Base-by-base conservation (phyloP, 1,140 invertebrate genomes). In the Zaprionus ornatus region DNA sequence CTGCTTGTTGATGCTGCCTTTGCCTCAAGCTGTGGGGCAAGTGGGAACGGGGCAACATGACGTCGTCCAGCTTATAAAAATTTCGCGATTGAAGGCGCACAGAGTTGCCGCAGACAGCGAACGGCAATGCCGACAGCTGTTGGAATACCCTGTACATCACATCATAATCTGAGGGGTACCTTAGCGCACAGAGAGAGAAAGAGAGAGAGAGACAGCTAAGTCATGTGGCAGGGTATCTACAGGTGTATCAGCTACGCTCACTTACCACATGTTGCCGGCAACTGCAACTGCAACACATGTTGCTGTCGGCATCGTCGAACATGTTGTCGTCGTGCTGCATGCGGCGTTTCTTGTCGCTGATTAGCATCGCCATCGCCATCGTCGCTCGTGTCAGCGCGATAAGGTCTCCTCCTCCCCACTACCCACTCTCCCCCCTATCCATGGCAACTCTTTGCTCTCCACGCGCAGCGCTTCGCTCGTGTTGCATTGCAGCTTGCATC, bases 301-400 rank as follows among this genome's bases (percentile, higher is more conserved):
- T 80, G 77, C 72, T 62, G 72, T 74, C 66, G 63, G 37, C 70
- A 50, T 74, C 61, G 57, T 54, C 50, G 50, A 63, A 59, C 35
- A 52, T 54, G 69, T 48, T n/a, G 59, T 61, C 56, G 52, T 10
- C 45, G 48, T 21, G 76, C 62, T 71, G 69, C 77, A 82, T 77
- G 72, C 68, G 55, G 79, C 80, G 60, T 64, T 77, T 48, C 57
- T 70, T 68, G 84, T 77, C 56, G 72, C 73, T 83, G 83, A 86
- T 86, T 88, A 86, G 66, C 77, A 86, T 86, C 83, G 83, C 68
- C 82, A 75, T 70, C 80, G 80, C 55, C 77, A 83, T 48, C 57
- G 10, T 27, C 61, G 64, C 73, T 88, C 80, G 74, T 84, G 83
- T 87, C 83, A 65, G 45, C 40, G 69, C 64, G 80, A 88, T 87